Evolutionary conservation across 1,140 invertebrate species (phyloP).

Genomic region (Drosophila dunni): DNA sequence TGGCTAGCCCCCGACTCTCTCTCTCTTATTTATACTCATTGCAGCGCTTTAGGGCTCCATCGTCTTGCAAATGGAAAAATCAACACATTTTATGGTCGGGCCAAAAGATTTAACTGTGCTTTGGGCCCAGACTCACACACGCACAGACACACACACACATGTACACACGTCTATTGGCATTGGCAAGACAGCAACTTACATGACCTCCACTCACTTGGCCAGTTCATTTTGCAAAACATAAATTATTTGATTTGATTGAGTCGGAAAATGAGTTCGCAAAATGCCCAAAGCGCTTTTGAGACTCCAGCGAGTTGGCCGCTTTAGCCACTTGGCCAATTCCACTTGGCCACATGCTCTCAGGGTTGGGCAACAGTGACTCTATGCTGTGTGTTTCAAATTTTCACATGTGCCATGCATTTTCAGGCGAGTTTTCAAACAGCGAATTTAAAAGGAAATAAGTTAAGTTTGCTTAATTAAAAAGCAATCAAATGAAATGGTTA

Average conservation of each 20-base stretch:
- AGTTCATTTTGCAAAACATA: constrained; percentile 79
- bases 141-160: constrained; percentile 16
- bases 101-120: constrained; percentile 69
- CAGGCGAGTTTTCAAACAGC: no score
- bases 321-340: constrained; percentile 16
- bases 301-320: constrained; percentile 11
- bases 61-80: constrained; percentile 75
- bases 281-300: constrained; percentile 64
- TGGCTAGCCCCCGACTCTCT: not conserved
- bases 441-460: no score
- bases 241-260: constrained; percentile 84
- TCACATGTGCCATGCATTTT: no score
- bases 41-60: constrained; percentile 65
- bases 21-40: constrained; percentile 71
- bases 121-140: constrained; percentile 49
- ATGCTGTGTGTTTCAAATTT: constrained; percentile 4
- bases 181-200: constrained; percentile 22
- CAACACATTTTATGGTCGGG: constrained; percentile 76
- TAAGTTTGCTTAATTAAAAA: no score
- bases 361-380: constrained; percentile 27
- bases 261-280: constrained; percentile 84
- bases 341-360: constrained; percentile 23
- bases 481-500: no score
- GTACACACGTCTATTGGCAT: constrained; percentile 15
- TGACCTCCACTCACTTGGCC: constrained; percentile 73